These are phyloP conservation scores for Reticulitermes speratus DNA, from an alignment of 1,140 invertebrate species.

Conservation along the genomic window DNA sequence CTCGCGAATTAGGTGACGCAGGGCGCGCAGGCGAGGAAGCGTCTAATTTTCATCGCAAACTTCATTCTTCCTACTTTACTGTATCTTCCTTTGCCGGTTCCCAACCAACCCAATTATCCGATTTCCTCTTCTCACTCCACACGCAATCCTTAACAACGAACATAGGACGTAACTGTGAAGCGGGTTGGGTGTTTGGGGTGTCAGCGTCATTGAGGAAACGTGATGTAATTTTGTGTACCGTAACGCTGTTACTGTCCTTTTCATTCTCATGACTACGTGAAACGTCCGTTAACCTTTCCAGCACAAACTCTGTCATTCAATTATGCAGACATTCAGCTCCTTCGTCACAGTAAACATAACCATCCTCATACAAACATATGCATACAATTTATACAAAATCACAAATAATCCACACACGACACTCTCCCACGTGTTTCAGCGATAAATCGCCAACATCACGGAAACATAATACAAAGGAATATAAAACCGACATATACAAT, in stretches of 20 bases:
- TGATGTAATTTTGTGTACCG: not conserved
- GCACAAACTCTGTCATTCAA: no score
- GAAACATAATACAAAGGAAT: no score
- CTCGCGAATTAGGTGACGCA: not conserved
- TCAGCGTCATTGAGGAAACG: not conserved
- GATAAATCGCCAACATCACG: no score
- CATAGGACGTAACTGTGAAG: not conserved
- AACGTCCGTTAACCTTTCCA: no score
- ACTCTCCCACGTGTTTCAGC: no score
- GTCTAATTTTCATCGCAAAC: not conserved
- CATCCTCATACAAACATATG: no score
- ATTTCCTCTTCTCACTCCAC: not conserved
- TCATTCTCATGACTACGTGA: no score
- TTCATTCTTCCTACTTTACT: not conserved
- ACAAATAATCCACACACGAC: no score
- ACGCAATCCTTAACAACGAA: not conserved
- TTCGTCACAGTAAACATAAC: no score
- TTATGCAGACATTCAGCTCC: no score
- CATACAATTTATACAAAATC: no score
- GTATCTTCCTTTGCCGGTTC: not conserved
- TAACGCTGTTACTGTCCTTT: not conserved
- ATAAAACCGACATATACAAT: no score
- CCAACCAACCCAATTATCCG: constrained; percentile 8
- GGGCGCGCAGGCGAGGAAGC: constrained; percentile 1
- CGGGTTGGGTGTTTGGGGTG: not conserved